Conservation (phyloP, 2,888 invertebrate species). For the Argynnis bischoffii region DNA sequence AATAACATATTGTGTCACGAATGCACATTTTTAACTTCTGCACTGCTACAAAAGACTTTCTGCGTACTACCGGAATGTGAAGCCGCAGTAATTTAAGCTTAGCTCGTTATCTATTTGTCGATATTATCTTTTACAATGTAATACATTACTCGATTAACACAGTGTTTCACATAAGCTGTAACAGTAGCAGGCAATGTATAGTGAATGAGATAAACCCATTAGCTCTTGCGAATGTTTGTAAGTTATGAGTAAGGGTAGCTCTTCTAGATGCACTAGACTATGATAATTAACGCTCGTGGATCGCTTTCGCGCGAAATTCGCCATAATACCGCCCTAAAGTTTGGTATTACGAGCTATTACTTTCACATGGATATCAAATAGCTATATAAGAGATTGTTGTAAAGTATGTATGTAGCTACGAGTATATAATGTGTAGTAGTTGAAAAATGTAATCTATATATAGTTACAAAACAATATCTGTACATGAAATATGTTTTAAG, state of each 20-base stretch:
- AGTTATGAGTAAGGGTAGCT: constrained; percentile 43
- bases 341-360: constrained; percentile 24
- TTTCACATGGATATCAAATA: constrained; percentile 8
- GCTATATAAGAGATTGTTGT: neutral
- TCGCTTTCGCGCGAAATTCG: constrained; percentile 50
- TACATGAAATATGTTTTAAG: too few species aligned
- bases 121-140: neutral
- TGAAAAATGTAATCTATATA: neutral
- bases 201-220: constrained; percentile 5
- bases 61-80: constrained; percentile 26
- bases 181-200: constrained; percentile 24
- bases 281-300: constrained; percentile 68
- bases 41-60: constrained; percentile 30
- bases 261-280: constrained; percentile 71
- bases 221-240: constrained; percentile 19
- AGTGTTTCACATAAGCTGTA: neutral
- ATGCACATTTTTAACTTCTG: constrained; percentile 22
- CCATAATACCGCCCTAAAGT: constrained; percentile 38
- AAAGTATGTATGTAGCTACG: neutral
- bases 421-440: neutral
- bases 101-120: constrained; percentile 1
- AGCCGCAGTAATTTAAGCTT: constrained; percentile 27
- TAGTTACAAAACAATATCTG: too few species aligned
- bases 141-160: constrained; percentile 13
- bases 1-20: neutral